Base-by-base conservation (phyloP, 2,113 vertebrate genomes). In the Casuarius casuarius region DNA sequence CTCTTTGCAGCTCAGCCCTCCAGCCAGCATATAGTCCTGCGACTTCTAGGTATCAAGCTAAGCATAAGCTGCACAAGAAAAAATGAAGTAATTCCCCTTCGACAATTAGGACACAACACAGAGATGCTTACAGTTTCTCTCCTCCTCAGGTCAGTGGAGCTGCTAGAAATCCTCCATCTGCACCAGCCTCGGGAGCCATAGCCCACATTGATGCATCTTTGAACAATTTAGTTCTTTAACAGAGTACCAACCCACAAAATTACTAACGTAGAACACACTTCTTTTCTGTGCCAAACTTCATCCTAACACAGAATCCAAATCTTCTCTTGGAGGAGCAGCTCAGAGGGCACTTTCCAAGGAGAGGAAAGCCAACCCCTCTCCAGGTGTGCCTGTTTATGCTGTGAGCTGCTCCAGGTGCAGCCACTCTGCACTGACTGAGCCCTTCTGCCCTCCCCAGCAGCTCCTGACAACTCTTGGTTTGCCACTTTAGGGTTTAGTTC, bases 321-420 rank as follows among this genome's bases (percentile, higher is more conserved):
- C 35, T 33, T 10, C 8, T 71, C 18, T 21, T 14, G 4, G 7
- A 76, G 15, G 5, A 81, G 3, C 18, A 81, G 4, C 70, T 61
- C 21, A 0, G 0, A 88, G 0, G 0, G 4, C 0, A 0, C 3
- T 15, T 21, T 18, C 51, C 20, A 66, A 67, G 25, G 2, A 42
- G 2, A 26, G 3, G 25, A 61, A 46, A 58, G 0, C 2, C 4
- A 48, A 1, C 2, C 3, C 1, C 0, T 0, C 2, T 35, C 1
- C 65, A 85, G 52, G 33, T 85, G 75, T 63, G 12, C 40, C 48
- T 26, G 14, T 62, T 84, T 79, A 75, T 70, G 54, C 44, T 18
- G 4, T 33, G 58, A 63, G 28, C 10, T 0, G 1, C 29, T 65
- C 33, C 80, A 86, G 80, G 88, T 91, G 48, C 29, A 81, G 52